Evolutionary conservation across 2,797 vertebrate genomes (phyloP), one percentile per base, ranked within the genome.

Genomic region (Xiphophorus birchmanni): DNA sequence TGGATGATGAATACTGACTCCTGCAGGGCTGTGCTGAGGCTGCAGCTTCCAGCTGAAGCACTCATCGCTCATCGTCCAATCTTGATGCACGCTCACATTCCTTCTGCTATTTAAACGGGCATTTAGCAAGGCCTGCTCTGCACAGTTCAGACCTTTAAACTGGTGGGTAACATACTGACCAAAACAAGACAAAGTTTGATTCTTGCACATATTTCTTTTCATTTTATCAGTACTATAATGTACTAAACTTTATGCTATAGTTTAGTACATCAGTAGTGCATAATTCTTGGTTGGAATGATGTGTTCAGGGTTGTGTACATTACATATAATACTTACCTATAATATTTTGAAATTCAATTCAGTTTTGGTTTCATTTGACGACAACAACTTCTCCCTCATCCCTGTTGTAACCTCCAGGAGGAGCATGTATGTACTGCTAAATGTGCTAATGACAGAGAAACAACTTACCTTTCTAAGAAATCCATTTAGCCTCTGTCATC

Each of bases 1-100:
- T 54, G 71, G 80, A 87, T 94, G 94, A 96, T 95, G 91, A 90
- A 95, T 95, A 78, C 83, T 89, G 88, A 80, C 45, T 80, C 50
- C 69, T 80, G 77, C 74, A 73, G 65, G 73, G 76, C 83, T 86
- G 76, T 91, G 93, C 94, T 93, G 93, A 94, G 86, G 85, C 81
- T 92, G 92, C 93, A 91, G 89, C 88, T 90, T 83, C 77, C 67
- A 74, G 72, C 17, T 77, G 71, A 80, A 54, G 79, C 26, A 47
- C 83, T 91, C 84, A 91, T 94, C 56, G 67, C 85, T 94, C 86
- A 90, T 76, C 80, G 84, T 75, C 83, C 83, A 54, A 78, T 85
- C 65, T 65, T 32, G 12, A 78, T 78, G 42, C 73, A 54, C 48
- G n/a, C 63, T 73, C 42, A 13, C 42, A 0, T 63, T 58, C 23